Evolutionary conservation across 2,888 invertebrate species (phyloP).

Genomic region (Apamea crenata): DNA sequence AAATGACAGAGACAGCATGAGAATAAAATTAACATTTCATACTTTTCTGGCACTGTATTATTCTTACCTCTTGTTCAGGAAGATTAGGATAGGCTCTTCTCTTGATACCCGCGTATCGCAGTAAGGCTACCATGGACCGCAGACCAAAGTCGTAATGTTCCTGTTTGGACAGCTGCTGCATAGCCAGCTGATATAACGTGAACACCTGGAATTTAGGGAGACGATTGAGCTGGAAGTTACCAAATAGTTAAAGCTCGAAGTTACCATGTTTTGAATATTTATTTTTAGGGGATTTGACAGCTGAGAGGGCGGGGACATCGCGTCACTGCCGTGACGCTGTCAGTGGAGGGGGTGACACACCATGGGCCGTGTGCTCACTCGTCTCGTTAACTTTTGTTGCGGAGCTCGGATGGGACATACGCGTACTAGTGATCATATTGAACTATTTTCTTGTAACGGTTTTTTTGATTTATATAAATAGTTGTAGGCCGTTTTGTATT

Average conservation of each 20-base stretch:
- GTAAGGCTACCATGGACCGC: conserved; percentile 95
- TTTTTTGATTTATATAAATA: background rate
- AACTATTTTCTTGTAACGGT: background rate
- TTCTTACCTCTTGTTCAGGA: conserved; percentile 93
- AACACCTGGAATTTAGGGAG: conserved; percentile 89
- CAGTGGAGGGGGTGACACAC: background rate
- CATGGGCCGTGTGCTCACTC: background rate
- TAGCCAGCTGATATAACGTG: conserved; percentile 95
- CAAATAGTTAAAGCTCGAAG: too few species aligned
- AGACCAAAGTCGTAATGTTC: conserved; percentile 98
- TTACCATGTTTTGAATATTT: background rate
- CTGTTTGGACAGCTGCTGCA: conserved; percentile 96
- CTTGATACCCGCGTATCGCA: conserved; percentile 96
- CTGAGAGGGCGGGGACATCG: background rate
- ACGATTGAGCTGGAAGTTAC: too few species aligned
- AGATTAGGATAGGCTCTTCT: conserved; percentile 92
- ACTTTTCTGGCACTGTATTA: background rate
- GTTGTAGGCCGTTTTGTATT: background rate
- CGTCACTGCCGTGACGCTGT: background rate
- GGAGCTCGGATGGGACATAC: background rate
- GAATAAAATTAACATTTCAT: too few species aligned
- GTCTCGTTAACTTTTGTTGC: background rate
- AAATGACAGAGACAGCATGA: too few species aligned
- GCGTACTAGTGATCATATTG: background rate
- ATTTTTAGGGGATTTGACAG: background rate